Conservation (phyloP, 2,888 invertebrate species). For the Abrostola tripartita region DNA sequence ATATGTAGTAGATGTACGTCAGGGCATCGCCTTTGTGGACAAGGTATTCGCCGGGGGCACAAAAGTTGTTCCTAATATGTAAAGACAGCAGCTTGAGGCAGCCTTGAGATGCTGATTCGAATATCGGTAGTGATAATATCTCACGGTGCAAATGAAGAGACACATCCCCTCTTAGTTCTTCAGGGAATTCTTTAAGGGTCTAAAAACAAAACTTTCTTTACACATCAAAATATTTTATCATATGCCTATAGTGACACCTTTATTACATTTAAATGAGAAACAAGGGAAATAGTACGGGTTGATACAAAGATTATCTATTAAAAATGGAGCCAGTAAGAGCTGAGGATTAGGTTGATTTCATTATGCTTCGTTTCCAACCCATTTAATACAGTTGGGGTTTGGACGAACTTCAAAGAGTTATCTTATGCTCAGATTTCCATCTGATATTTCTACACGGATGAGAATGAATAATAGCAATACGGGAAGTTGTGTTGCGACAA, state of each 20-base stretch:
- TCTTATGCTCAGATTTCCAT: slow-evolving; percentile 51
- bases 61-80: slow-evolving; percentile 98
- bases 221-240: slow-evolving; percentile 29
- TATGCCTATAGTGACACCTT: slow-evolving; percentile 19
- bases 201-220: slow-evolving; percentile 75
- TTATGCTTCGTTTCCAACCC: slow-evolving; percentile 62
- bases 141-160: slow-evolving; percentile 98
- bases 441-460: slow-evolving; percentile 50
- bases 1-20: slow-evolving; percentile 97
- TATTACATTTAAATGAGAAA: slow-evolving; percentile 27
- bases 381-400: slow-evolving; percentile 58
- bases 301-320: slow-evolving; percentile 53
- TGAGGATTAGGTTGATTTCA: slow-evolving; percentile 58
- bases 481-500: slow-evolving; percentile 10
- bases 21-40: slow-evolving; percentile 98
- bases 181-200: slow-evolving; percentile 98
- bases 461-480: slow-evolving; percentile 32
- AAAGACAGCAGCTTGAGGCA: slow-evolving; percentile 97
- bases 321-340: slow-evolving; percentile 52
- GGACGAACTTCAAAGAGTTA: slow-evolving; percentile 59
- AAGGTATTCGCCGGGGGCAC: slow-evolving; percentile 98
- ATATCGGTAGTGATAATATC: slow-evolving; percentile 97
- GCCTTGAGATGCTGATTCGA: slow-evolving; percentile 97
- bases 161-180: slow-evolving; percentile 97
- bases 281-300: slow-evolving; percentile 40